Conservation (phyloP, 2,797 vertebrate genomes). For the Phoxinus dragarum region DNA sequence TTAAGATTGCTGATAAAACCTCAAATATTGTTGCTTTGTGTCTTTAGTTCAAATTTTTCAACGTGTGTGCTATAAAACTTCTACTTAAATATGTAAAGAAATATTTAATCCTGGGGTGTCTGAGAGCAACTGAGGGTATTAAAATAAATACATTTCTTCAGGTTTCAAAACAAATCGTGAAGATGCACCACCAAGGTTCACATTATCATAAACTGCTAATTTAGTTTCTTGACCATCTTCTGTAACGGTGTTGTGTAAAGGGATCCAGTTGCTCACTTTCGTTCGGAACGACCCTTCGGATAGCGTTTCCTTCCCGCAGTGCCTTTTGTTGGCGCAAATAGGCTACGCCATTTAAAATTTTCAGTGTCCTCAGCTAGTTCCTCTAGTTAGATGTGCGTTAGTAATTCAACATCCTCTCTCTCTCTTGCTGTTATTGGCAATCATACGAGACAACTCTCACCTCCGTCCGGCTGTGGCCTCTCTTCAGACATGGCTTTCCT, state of each 20-base stretch:
- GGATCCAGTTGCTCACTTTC: constrained; percentile 42
- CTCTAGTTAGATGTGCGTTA: constrained; percentile 78
- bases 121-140: neutral
- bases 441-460: constrained; percentile 82
- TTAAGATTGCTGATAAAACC: neutral
- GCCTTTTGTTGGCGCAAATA: neutral
- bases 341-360: neutral
- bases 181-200: neutral
- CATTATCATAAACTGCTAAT: neutral
- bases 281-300: constrained; percentile 20
- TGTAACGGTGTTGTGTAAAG: neutral
- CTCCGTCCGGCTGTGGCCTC: constrained; percentile 90
- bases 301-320: neutral
- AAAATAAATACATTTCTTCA: neutral
- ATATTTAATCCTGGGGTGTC: neutral
- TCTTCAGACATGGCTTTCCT: constrained; percentile 98
- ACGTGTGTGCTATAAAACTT: neutral
- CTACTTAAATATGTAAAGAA: neutral
- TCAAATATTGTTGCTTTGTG: neutral
- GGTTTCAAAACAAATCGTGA: neutral
- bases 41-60: neutral
- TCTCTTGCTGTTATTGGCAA: constrained; percentile 65
- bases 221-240: neutral
- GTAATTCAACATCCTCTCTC: constrained; percentile 69
- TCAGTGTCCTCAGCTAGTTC: constrained; percentile 58